phyloP scores from a whole-genome alignment of 2,888 invertebrate species.

The Trichacis sp. region DNA sequence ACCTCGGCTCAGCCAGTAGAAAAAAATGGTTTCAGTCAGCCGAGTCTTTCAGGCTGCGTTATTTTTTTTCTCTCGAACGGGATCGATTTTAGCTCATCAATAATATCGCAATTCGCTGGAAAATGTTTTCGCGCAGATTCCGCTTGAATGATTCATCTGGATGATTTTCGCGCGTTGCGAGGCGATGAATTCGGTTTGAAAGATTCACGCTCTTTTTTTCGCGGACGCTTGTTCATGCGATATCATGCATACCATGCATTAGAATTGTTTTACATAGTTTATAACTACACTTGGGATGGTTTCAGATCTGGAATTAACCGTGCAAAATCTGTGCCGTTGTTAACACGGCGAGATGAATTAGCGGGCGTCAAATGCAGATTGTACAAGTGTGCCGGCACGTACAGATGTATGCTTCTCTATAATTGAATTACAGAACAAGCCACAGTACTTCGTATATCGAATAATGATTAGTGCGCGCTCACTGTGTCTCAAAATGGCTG shows the following conservation, averaged over 20 bases:
- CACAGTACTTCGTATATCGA: conserved; percentile 51
- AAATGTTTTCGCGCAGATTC: no score
- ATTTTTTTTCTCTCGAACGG: no score
- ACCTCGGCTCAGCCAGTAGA: neutral
- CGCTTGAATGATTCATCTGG: no score
- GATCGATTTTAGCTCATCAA: no score
- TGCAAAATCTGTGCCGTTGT: conserved; percentile 55
- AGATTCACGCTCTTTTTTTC: neutral
- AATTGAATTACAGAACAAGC: conserved; percentile 46
- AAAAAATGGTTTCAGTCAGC: neutral
- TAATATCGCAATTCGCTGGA: no score
- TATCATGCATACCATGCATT: conserved; percentile 1
- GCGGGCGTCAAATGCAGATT: conserved; percentile 63
- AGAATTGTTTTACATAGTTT: conserved; percentile 14
- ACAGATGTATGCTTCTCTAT: conserved; percentile 39
- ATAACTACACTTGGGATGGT: conserved; percentile 35
- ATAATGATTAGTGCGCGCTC: conserved; percentile 49
- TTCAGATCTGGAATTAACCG: conserved; percentile 43
- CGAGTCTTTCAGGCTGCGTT: no score
- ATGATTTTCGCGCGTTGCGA: no score
- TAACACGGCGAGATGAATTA: conserved; percentile 57
- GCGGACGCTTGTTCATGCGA: neutral
- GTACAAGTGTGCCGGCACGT: conserved; percentile 54
- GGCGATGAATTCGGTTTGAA: neutral
- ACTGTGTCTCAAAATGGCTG: conserved; percentile 32